These are phyloP conservation scores for Propithecus perrieri DNA, from an alignment of 2,797 vertebrate species.

Conservation along the genomic window DNA sequence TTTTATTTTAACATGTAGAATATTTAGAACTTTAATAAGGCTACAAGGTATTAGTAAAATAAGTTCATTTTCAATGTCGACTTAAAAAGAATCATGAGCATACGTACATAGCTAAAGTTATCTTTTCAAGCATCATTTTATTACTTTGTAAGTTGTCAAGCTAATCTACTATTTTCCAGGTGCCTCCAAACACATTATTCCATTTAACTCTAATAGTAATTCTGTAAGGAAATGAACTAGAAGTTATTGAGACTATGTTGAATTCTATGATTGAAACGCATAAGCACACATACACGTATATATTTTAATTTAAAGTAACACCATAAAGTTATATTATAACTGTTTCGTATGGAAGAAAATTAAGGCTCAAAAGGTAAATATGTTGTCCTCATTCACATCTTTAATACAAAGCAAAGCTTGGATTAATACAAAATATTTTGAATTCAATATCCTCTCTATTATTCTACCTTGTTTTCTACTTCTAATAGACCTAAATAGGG, in stretches of 20 bases:
- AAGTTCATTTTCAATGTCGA: constrained; percentile 42
- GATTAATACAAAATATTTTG: not conserved
- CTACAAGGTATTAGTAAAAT: constrained; percentile 39
- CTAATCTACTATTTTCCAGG: constrained; percentile 39
- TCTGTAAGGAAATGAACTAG: constrained; percentile 42
- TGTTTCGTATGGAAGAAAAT: constrained; percentile 14
- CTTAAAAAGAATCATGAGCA: constrained; percentile 53
- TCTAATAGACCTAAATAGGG: not conserved
- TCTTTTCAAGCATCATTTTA: constrained; percentile 46
- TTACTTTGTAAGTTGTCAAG: constrained; percentile 47
- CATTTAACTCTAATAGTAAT: constrained; percentile 55
- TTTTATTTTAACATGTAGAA: constrained; percentile 64
- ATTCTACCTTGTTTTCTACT: constrained; percentile 9
- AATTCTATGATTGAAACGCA: not conserved
- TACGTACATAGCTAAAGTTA: not conserved
- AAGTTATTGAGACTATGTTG: constrained; percentile 18
- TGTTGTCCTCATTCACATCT: not conserved
- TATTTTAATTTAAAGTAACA: constrained; percentile 35
- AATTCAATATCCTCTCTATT: not conserved
- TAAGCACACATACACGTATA: not conserved
- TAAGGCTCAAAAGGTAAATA: not conserved
- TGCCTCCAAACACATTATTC: constrained; percentile 51
- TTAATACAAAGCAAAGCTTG: constrained; percentile 18
- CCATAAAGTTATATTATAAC: not conserved
- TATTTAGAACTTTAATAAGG: constrained; percentile 64